Evolutionary conservation across 92 coral and sea anemone species (phyloP).

Genomic region (Paragorgia papillata): DNA sequence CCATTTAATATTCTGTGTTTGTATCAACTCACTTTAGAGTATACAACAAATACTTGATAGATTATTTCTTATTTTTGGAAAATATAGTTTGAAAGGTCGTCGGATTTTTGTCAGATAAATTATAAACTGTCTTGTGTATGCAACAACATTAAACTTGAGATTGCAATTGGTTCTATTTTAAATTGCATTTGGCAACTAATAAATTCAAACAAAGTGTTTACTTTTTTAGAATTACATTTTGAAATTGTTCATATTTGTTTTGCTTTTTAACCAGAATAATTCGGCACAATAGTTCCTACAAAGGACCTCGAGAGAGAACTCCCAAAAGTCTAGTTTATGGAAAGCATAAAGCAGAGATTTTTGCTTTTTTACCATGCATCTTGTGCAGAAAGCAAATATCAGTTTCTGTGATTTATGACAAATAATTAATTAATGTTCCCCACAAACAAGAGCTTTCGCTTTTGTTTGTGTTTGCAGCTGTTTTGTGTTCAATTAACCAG

Average conservation of each 20-base stretch:
- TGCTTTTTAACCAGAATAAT: too few relatives aligned
- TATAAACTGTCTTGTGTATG: too few relatives aligned
- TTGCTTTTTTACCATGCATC: neutral
- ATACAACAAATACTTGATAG: too few relatives aligned
- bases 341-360: too few relatives aligned
- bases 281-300: too few relatives aligned
- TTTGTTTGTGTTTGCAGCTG: conserved; percentile 27
- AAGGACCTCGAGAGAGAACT: too few relatives aligned
- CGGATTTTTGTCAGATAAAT: too few relatives aligned
- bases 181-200: conserved; percentile 23
- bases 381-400: neutral
- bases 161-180: conserved; percentile 33
- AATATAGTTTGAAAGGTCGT: too few relatives aligned
- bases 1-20: conserved; percentile 16
- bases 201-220: conserved; percentile 22
- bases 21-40: too few relatives aligned
- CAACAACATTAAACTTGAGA: too few relatives aligned
- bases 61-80: too few relatives aligned
- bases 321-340: too few relatives aligned
- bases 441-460: conserved; percentile 19
- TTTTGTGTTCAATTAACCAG: conserved; percentile 4
- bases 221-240: conserved; percentile 10
- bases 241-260: neutral
- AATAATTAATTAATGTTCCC: conserved; percentile 25
- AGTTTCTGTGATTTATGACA: neutral